Evolutionary conservation across 1,140 invertebrate genomes (phyloP), one percentile per base, ranked within the genome.

Genomic region (Tribolium castaneum): DNA sequence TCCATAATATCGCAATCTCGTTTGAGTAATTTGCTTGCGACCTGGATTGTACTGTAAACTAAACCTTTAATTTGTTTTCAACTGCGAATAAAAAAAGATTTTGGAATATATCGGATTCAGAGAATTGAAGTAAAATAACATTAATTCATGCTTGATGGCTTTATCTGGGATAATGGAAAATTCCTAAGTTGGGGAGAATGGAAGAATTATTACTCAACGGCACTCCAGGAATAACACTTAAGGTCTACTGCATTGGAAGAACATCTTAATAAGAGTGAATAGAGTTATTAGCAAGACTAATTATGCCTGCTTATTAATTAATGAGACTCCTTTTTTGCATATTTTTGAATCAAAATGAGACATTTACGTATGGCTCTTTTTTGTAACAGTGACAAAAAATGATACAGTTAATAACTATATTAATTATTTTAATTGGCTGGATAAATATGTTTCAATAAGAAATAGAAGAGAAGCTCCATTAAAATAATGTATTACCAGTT

Each of bases 111-210:
- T 59, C n/a, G 54, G 22, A 59, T 59, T 59, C 30, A 59, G 19
- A 59, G 54, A 59, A 25, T 59, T 2, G 19, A 59, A 56, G 12
- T 56, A 56, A 56, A 56, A 56, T 56, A 30, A 59, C 54, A 59
- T 59, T 59, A 59, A 59, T 59, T 59, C 54, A 59, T 59, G 54
- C 14, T 25, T 25, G 54, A 59, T 59, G 54, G 54, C 54, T 59
- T 59, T 59, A 59, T 59, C 54, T 59, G 14, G 54, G 54, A 59
- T 59, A 59, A 59, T 59, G 54, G 54, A 59, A 59, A 19, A 59
- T 30, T 59, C 54, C 54, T 59, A 59, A 59, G 16, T 59, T 59
- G 19, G 54, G 22, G 22, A 59, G 54, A 30, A 30, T 59, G 22
- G 54, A 59, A 59, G 54, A 59, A 30, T 59, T 59, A 59, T 59